These are phyloP conservation scores for Agrilus biguttatus DNA, from an alignment of 2,888 invertebrate species.

Conservation along the genomic window DNA sequence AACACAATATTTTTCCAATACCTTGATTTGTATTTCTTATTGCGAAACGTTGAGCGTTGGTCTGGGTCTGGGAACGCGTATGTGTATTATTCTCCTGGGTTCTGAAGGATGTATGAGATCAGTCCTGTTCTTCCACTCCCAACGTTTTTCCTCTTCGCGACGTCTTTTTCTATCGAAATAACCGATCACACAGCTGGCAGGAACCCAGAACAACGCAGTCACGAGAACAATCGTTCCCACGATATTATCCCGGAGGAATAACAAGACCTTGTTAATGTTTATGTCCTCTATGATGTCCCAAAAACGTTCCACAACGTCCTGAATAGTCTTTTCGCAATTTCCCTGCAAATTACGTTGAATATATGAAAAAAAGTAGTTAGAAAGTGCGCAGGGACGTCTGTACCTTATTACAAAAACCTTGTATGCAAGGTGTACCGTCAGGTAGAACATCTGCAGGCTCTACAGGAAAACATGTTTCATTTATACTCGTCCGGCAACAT, in stretches of 20 bases:
- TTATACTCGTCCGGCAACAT: conserved; percentile 82
- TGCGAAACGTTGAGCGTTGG: not conserved
- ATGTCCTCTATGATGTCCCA: conserved; percentile 97
- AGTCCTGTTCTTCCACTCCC: conserved; percentile 54
- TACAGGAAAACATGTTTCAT: conserved; percentile 83
- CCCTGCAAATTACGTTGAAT: conserved; percentile 45
- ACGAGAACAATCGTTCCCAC: conserved; percentile 85
- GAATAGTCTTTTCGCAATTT: conserved; percentile 84
- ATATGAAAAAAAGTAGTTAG: not conserved
- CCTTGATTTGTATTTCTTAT: too few species aligned
- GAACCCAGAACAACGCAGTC: conserved; percentile 90
- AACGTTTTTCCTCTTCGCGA: conserved; percentile 53
- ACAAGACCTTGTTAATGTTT: conserved; percentile 80
- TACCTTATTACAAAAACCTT: conserved; percentile 92
- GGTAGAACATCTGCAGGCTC: conserved; percentile 78
- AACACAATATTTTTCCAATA: too few species aligned
- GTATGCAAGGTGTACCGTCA: conserved; percentile 90
- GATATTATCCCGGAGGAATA: conserved; percentile 83
- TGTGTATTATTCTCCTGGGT: conserved; percentile 52
- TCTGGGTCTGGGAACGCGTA: conserved; percentile 30
- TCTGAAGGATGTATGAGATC: conserved; percentile 64
- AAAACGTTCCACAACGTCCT: conserved; percentile 89
- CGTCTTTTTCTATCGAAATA: conserved; percentile 69
- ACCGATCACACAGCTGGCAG: conserved; percentile 75
- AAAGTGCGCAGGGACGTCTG: conserved; percentile 5